phyloP scores from a whole-genome alignment of 2,797 vertebrate species.

The Sebastes glaucus region DNA sequence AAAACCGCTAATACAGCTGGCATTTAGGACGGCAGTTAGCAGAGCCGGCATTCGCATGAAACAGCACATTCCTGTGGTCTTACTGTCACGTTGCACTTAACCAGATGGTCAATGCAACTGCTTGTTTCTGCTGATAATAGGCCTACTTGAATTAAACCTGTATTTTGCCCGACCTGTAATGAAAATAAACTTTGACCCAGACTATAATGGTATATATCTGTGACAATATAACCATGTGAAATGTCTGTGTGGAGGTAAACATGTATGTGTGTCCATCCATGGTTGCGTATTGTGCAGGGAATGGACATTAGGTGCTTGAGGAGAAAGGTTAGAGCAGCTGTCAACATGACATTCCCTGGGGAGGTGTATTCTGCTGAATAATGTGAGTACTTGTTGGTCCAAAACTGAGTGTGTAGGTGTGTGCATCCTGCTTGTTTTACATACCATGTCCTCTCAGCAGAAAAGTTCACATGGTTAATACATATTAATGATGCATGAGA shows the following conservation, averaged over 20 bases:
- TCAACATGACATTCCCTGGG: constrained; percentile 2
- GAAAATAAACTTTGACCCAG: background rate
- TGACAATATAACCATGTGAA: background rate
- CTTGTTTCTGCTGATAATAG: constrained; percentile 42
- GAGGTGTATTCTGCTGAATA: constrained; percentile 2
- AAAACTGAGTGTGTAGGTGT: background rate
- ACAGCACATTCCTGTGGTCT: constrained; percentile 68
- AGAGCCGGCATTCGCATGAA: constrained; percentile 43
- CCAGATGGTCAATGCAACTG: constrained; percentile 28
- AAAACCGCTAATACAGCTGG: constrained; percentile 27
- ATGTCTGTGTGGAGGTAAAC: background rate
- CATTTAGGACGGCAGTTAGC: constrained; percentile 10
- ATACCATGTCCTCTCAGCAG: background rate
- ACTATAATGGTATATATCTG: background rate
- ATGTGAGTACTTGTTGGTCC: background rate
- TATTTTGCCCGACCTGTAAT: background rate
- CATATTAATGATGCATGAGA: background rate
- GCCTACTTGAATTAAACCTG: constrained; percentile 22
- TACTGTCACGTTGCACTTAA: constrained; percentile 53
- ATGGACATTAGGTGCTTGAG: background rate
- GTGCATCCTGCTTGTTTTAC: constrained; percentile 2
- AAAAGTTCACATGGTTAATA: background rate
- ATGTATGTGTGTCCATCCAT: background rate
- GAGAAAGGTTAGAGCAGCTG: constrained; percentile 8
- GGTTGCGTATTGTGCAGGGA: background rate